Base-by-base conservation (phyloP, 92 coral and sea anemone species). In the Palythoa grandis region DNA sequence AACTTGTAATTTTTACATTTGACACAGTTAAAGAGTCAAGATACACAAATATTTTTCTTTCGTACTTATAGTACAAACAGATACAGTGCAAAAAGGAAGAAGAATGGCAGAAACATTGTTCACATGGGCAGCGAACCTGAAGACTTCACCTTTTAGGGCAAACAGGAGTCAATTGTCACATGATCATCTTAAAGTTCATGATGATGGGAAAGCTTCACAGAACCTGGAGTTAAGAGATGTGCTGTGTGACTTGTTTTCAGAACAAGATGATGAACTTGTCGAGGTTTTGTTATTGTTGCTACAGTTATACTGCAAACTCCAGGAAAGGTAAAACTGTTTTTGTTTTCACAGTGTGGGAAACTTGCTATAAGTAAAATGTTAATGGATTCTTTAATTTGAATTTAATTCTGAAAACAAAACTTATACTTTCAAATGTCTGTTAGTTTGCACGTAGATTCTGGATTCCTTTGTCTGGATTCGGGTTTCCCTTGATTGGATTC, bases 241-340 rank as follows among this genome's bases (percentile, higher is more conserved):
- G 65, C 73, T 97, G 52, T 66, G 95, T 47, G 75, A 86, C 4
- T 38, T 95, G 70, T 97, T 97, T 89, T 75, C 92, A 68, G 98
- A 97, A 40, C 98, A 97, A 89, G 99, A 97, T 87, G 98, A 97
- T 82, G 94, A 95, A 52, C 91, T 97, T 88, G 79, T 97, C 20
- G 89, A 83, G 40, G 82, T 89, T 52, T 80, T 97, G 88, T 76
- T 90, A n/a, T 65, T 83, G 3, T 86, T 95, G 25, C 93, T 97
- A 43, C 56, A 82, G 57, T 87, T 97, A 22, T 76, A 89, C 78
- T 80, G 78, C 48, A 69, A 52, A 63, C 72, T 90, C 12, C 76
- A 23, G 47, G 52, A 61, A 20, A 83, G 91, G 91, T 88, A 60
- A 60, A 65, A 22, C 13, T 7, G 17, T 17, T 5, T 25, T 47